Evolutionary conservation across 2,113 vertebrate species (phyloP).

Genomic region (Synchiropus splendidus): DNA sequence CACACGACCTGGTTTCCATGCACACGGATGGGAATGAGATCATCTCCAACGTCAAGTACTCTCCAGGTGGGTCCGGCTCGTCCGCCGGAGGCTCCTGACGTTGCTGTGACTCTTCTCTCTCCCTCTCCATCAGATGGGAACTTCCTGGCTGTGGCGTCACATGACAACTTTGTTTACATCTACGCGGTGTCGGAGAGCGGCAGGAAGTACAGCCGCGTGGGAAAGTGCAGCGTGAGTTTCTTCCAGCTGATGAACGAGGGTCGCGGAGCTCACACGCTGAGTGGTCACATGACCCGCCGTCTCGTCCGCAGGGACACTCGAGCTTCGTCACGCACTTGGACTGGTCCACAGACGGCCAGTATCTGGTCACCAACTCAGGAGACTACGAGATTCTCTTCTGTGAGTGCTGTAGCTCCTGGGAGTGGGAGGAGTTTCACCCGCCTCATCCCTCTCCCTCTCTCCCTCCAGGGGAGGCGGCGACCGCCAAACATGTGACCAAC

Average conservation of each 20-base stretch:
- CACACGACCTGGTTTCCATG: conserved; percentile 75
- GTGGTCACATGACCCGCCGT: not conserved
- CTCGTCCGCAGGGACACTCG: conserved; percentile 74
- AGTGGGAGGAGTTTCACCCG: not conserved
- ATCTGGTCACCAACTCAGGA: conserved; percentile 84
- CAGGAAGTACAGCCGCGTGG: conserved; percentile 69
- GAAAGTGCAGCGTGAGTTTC: conserved; percentile 70
- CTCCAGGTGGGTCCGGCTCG: conserved; percentile 67
- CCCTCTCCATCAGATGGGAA: conserved; percentile 62
- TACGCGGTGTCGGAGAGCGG: conserved; percentile 74
- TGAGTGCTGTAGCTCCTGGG: conserved; percentile 38
- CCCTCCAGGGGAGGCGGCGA: conserved; percentile 69
- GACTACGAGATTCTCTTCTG: conserved; percentile 90
- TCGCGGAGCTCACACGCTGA: not conserved
- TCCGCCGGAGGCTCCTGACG: too few species aligned
- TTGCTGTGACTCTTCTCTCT: conserved; percentile 5
- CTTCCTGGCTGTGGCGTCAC: conserved; percentile 74
- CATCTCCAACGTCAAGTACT: conserved; percentile 80
- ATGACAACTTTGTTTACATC: conserved; percentile 90
- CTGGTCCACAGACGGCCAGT: conserved; percentile 77
- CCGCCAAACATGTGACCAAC: conserved; percentile 78
- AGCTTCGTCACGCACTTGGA: conserved; percentile 86
- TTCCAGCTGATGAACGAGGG: too few species aligned
- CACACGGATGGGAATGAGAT: conserved; percentile 83
- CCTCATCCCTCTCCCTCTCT: rapidly evolving